Base-by-base conservation (phyloP, 2,888 invertebrate genomes). In the Platerodrilus igneus region DNA sequence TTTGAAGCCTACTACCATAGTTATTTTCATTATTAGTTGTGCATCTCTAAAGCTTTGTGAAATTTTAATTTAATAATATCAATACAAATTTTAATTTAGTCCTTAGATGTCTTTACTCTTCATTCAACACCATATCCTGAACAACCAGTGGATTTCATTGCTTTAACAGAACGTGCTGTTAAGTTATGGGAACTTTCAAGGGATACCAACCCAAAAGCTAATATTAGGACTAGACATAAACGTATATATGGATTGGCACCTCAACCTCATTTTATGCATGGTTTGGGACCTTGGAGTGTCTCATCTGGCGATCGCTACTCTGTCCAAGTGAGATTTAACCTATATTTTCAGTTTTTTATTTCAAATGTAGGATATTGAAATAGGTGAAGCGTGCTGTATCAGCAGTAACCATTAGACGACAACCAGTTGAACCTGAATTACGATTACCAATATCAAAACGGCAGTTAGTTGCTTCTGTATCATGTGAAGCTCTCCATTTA, bases 271-370 rank as follows among this genome's bases (percentile, higher is more conserved):
- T 74, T 76, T 43, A 49, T 72, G 1, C 61, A 68, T 38, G 74
- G 72, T 1, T 57, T 75, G 14, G 75, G 75, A 0, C 72, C 72
- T 1, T 73, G 71, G 71, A 62, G 64, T 10, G 59, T 73, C 5
- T 58, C 67, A 14, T 59, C 66, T 3, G 72, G 73, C 0, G 70
- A 71, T 40, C 63, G 64, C 39, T 64, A 59, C 36, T 70, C 71
- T 0, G 51, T 72, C 2, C 73, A 73, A 56, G 61, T 66, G 43
- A 48, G 47, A 6, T 13, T 17, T 20, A 14, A 3, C 13, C 4
- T n/a, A n/a, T n/a, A n/a, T n/a, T n/a, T n/a, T n/a, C n/a, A n/a
- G n/a, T n/a, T n/a, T n/a, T n/a, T n/a, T n/a, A n/a, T n/a, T n/a
- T n/a, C n/a, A n/a, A n/a, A n/a, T n/a, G n/a, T n/a, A n/a, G n/a